Base-by-base conservation (phyloP, 2,113 vertebrate species). In the Micronycteris hirsuta region DNA sequence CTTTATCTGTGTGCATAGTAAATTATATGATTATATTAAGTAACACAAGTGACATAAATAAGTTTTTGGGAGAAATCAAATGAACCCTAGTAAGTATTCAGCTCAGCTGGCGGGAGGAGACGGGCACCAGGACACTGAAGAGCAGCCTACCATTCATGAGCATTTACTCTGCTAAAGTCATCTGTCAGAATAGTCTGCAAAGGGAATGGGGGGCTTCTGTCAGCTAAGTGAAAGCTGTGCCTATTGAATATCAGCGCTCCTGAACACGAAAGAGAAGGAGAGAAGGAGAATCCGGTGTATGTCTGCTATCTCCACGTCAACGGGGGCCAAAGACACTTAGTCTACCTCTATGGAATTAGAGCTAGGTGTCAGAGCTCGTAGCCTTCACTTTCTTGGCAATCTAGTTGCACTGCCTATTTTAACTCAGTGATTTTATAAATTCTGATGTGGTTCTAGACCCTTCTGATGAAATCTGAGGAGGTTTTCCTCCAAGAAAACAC, bases 1-100 rank as follows among this genome's bases (percentile, higher is more conserved):
- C 26, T 86, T 82, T 20, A 52, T 45, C 49, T 70, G 5, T 61
- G 87, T 80, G 15, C 63, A 86, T 84, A 80, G 84, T 47, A 78
- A 82, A 33, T 76, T 77, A 56, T 36, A 78, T 36, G 65, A 91
- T 94, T 85, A 68, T 14, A 74, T 85, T 68, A 90, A 90, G 4
- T 41, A 88, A 65, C 58, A n/a, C 4, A 68, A 78, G 15, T 70
- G 24, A 26, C 61, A 83, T 36, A 41, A 83, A 65, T 0, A 41
- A 5, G 14, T 83, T 63, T 71, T 14, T 4, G 4, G 26, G 2
- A 5, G 26, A 28, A 17, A 15, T 54, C 28, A 76, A 45, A 19
- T 89, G 36, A 78, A 17, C 22, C 9, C 43, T 87, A 19, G 16
- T 65, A 45, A 80, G 24, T 28, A 83, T 15, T 31, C 3, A 67